phyloP scores from a whole-genome alignment of 2,797 vertebrate genomes.

The Lagorchestes hirsutus region DNA sequence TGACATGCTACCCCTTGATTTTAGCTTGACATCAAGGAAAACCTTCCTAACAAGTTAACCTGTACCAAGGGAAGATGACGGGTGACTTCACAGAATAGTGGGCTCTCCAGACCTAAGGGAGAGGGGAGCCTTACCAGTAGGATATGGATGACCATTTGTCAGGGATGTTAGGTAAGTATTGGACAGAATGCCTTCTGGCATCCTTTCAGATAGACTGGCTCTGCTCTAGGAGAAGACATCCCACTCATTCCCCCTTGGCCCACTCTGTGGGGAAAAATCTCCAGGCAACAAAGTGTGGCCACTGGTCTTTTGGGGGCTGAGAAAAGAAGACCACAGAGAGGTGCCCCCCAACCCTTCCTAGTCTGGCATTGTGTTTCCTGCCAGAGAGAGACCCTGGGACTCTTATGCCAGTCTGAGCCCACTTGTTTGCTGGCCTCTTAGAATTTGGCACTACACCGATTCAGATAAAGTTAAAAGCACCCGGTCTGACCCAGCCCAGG shows the following conservation, averaged over 20 bases:
- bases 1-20: neutral
- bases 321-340: too few species aligned
- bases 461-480: neutral
- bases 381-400: neutral
- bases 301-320: neutral
- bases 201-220: neutral
- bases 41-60: neutral
- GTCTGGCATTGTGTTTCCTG: neutral
- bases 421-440: too few species aligned
- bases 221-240: neutral
- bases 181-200: neutral
- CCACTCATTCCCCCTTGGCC: neutral
- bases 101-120: slow-evolving; percentile 29
- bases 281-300: neutral
- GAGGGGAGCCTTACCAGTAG: too few species aligned
- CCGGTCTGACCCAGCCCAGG: neutral
- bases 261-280: neutral
- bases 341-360: neutral
- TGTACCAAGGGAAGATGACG: slow-evolving; percentile 36
- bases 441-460: neutral
- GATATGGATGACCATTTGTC: neutral
- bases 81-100: neutral
- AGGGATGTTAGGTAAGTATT: slow-evolving; percentile 12
- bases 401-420: neutral
- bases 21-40: neutral